A percentile compares a stretch with the other conserved stretches of the same genome.
These are phyloP conservation scores for Andrena haemorrhoa DNA, from an alignment of 2,888 invertebrate genomes.

Conservation along the genomic window DNA sequence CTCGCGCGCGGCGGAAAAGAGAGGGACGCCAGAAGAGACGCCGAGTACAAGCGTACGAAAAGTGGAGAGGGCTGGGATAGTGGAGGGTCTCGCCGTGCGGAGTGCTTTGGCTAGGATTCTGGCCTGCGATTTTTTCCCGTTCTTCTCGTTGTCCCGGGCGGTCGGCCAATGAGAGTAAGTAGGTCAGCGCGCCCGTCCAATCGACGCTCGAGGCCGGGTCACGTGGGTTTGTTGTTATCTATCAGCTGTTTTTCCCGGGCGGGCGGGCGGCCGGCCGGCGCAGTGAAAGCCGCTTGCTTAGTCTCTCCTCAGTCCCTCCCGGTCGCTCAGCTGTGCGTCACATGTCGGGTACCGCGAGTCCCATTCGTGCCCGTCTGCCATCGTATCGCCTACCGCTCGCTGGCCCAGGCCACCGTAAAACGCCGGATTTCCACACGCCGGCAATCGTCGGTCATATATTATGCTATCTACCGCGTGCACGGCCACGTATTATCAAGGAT, in stretches of 20 bases:
- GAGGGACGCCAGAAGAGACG: constrained; percentile 58
- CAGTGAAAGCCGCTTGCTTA: constrained; percentile 81
- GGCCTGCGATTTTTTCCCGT: constrained; percentile 73
- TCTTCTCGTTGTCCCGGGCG: constrained; percentile 74
- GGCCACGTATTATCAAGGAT: constrained; percentile 62
- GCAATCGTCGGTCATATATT: constrained; percentile 70
- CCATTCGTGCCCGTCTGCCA: constrained; percentile 63
- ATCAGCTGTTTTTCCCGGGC: constrained; percentile 87
- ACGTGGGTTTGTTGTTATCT: constrained; percentile 90
- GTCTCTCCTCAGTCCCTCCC: constrained; percentile 79
- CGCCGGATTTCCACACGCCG: constrained; percentile 51
- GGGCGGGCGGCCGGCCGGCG: constrained; percentile 82
- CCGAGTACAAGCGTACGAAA: constrained; percentile 59
- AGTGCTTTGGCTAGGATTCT: constrained; percentile 70
- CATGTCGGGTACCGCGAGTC: constrained; percentile 76
- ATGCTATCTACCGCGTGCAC: constrained; percentile 73
- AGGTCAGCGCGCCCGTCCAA: constrained; percentile 86
- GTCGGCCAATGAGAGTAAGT: constrained; percentile 86
- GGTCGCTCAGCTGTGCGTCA: constrained; percentile 83
- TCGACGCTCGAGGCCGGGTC: constrained; percentile 84
- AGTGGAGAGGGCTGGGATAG: constrained; percentile 56
- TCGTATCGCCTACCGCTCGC: constrained; percentile 48
- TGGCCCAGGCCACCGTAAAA: constrained; percentile 47
- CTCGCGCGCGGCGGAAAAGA: constrained; percentile 25
- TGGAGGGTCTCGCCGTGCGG: constrained; percentile 69